Percentiles rank a stretch among this genome's conserved stretches.
Evolutionary conservation across 2,888 invertebrate species (phyloP).

Genomic region (Colletes collaris): DNA sequence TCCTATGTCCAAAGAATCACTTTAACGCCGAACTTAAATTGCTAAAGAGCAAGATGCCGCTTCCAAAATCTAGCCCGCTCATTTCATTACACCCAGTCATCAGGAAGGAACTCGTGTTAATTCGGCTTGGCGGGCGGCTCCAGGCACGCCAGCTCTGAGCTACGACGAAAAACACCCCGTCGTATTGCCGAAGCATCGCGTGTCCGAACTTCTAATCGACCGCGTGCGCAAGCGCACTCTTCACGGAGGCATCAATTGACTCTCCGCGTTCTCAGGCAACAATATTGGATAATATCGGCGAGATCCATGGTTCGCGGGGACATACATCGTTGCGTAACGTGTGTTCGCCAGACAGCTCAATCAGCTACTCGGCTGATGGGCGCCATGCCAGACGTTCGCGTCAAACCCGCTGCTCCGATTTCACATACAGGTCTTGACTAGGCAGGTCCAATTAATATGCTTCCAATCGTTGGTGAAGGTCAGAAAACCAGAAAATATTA

Average conservation of each 20-base stretch:
- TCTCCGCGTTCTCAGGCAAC: not conserved
- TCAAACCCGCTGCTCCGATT: not conserved
- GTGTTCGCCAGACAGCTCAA: not conserved
- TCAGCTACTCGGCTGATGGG: not conserved
- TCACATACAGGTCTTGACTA: not conserved
- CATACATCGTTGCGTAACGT: not conserved
- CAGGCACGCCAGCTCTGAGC: not conserved
- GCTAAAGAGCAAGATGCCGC: no score
- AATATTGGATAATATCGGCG: slow-evolving; percentile 3
- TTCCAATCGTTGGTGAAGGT: not conserved
- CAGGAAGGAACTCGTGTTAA: no score
- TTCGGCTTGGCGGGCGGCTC: slow-evolving; percentile 9
- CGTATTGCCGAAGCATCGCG: no score
- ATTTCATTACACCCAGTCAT: no score
- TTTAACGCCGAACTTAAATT: no score
- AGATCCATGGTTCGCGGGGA: not conserved
- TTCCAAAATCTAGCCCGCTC: no score
- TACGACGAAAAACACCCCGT: not conserved
- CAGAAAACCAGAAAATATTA: slow-evolving; percentile 5
- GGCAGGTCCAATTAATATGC: not conserved
- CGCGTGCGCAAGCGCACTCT: not conserved
- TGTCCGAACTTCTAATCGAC: not conserved
- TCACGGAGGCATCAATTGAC: slow-evolving; percentile 4
- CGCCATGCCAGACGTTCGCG: not conserved
- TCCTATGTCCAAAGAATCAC: no score